Evolutionary conservation across 2,797 vertebrate genomes (phyloP).

Genomic region (Sebastes umbrosus): DNA sequence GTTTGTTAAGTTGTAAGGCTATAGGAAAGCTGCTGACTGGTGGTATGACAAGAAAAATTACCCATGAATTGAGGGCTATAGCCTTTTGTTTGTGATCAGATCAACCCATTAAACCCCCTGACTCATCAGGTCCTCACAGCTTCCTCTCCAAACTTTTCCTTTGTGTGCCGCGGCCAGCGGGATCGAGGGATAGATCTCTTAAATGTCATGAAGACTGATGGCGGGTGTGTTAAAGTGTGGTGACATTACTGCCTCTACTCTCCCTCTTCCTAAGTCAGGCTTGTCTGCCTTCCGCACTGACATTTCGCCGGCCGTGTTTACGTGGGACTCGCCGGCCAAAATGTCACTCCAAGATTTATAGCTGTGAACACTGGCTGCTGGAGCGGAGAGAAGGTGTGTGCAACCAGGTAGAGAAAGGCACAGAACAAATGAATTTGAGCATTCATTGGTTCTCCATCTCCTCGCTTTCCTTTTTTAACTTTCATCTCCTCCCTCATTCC

Average conservation of each 20-base stretch:
- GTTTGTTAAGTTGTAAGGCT: neutral
- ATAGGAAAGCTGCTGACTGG: slow-evolving; percentile 24
- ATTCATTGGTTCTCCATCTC: slow-evolving; percentile 44
- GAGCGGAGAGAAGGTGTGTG: slow-evolving; percentile 55
- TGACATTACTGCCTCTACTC: slow-evolving; percentile 78
- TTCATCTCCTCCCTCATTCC: slow-evolving; percentile 27
- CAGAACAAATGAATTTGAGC: slow-evolving; percentile 64
- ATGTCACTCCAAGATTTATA: slow-evolving; percentile 78
- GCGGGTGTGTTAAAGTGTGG: slow-evolving; percentile 73
- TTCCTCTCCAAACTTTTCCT: slow-evolving; percentile 40
- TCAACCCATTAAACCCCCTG: slow-evolving; percentile 29
- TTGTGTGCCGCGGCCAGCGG: slow-evolving; percentile 34
- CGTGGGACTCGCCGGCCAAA: slow-evolving; percentile 68
- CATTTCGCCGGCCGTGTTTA: slow-evolving; percentile 77
- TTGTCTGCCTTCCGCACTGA: slow-evolving; percentile 75
- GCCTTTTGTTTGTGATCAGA: slow-evolving; percentile 45
- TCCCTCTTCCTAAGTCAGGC: slow-evolving; percentile 74
- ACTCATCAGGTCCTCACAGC: slow-evolving; percentile 31
- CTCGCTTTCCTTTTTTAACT: slow-evolving; percentile 24
- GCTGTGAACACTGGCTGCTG: slow-evolving; percentile 68
- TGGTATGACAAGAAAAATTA: slow-evolving; percentile 13
- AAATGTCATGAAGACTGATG: slow-evolving; percentile 80
- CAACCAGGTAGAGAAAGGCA: slow-evolving; percentile 54
- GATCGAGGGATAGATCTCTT: slow-evolving; percentile 62
- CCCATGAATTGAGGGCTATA: slow-evolving; percentile 1